A percentile compares a stretch with the other conserved stretches of the same genome.
Conservation (phyloP, 2,113 vertebrate species). For the Ornithorhynchus anatinus region DNA sequence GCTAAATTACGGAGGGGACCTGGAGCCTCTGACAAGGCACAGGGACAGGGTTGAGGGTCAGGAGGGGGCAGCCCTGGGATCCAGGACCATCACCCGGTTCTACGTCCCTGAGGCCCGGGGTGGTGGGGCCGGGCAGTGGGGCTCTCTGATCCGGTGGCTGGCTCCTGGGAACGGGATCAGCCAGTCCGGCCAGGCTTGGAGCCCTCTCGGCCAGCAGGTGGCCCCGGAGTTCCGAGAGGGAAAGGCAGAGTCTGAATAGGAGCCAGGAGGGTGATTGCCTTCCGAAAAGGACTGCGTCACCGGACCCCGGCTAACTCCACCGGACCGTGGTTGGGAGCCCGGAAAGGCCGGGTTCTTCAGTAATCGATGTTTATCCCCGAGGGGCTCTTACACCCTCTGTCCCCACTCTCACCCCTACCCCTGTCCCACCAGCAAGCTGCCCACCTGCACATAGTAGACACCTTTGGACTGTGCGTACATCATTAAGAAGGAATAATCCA, state of each 20-base stretch:
- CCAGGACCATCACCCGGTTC: background rate
- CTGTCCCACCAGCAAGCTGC: background rate
- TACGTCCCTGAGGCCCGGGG: background rate
- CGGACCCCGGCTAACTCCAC: background rate
- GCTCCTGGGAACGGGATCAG: background rate
- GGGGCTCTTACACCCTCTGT: no score
- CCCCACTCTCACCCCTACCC: background rate
- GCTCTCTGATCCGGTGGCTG: background rate
- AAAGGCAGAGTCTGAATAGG: background rate
- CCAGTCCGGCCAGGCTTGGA: background rate
- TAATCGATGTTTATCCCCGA: no score
- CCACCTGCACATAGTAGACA: slow-evolving; percentile 93
- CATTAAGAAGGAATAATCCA: slow-evolving; percentile 98
- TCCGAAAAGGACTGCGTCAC: no score
- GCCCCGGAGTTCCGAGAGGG: background rate
- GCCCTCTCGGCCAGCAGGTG: background rate
- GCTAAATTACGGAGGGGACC: background rate
- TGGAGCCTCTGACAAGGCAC: background rate
- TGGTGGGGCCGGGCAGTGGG: background rate
- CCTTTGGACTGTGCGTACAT: slow-evolving; percentile 98
- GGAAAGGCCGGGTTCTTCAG: no score
- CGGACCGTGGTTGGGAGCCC: fast-evolving
- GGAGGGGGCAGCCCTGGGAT: background rate
- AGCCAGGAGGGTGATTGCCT: no score
- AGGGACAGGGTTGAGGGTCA: background rate